Evolutionary conservation across 2,888 invertebrate species (phyloP).

Genomic region (Corythucha ciliata): DNA sequence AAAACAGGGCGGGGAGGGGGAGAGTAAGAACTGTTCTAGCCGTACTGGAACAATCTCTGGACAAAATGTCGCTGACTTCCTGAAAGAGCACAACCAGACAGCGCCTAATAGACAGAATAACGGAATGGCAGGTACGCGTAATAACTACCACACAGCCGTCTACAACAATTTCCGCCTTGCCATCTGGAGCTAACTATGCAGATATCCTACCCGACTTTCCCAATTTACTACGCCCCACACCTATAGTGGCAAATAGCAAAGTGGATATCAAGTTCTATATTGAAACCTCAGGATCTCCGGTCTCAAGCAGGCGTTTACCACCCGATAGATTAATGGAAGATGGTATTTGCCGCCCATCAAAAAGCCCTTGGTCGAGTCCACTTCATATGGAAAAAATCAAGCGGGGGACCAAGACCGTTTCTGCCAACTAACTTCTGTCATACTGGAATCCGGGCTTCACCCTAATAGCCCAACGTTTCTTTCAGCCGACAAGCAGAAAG

Average conservation of each 20-base stretch:
- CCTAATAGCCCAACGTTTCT: no score
- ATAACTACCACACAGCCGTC: neutral
- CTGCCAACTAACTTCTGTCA: no score
- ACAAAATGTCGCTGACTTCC: no score
- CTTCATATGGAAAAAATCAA: neutral
- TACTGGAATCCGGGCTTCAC: no score
- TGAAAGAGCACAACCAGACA: neutral
- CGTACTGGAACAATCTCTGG: no score
- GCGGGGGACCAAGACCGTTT: no score
- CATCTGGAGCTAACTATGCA: neutral
- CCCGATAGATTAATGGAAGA: conserved; percentile 15
- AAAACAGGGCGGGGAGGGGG: no score
- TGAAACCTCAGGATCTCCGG: conserved; percentile 3
- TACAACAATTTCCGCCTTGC: neutral
- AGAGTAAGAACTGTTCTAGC: no score
- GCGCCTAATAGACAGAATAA: neutral
- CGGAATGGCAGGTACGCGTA: neutral
- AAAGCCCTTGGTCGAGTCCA: neutral
- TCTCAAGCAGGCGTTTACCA: conserved; percentile 6
- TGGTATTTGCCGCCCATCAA: neutral
- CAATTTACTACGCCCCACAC: neutral
- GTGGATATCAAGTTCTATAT: neutral
- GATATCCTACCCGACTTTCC: neutral
- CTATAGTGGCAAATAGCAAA: neutral
- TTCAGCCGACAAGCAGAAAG: no score